Conservation (phyloP, 2,113 vertebrate species). For the Brachyhypopomus gauderio region DNA sequence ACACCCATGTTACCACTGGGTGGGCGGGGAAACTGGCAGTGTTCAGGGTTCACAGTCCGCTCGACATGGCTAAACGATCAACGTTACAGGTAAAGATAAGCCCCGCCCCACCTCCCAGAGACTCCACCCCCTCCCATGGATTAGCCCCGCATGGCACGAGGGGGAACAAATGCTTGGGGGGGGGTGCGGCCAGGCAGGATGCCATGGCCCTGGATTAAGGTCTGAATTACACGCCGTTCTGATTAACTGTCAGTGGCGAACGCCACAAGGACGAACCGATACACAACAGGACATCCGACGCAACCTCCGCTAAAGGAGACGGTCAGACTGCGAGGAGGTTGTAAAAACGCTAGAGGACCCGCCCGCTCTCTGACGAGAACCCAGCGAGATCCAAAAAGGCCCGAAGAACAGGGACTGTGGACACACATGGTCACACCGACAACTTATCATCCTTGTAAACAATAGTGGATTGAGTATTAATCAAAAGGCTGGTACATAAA, state of each 20-base stretch:
- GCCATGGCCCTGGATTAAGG: background rate
- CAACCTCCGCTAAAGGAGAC: conserved; percentile 6
- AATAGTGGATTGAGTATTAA: conserved; percentile 35
- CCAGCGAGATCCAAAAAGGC: background rate
- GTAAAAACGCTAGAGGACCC: background rate
- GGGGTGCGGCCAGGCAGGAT: background rate
- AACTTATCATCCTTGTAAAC: conserved; percentile 40
- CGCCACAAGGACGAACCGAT: background rate
- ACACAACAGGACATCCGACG: background rate
- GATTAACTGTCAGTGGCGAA: conserved; percentile 14
- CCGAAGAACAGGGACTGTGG: background rate
- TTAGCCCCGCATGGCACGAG: no score
- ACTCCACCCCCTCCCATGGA: background rate
- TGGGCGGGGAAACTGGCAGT: no score
- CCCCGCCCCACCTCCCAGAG: background rate
- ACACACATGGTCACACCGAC: background rate
- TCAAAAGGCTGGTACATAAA: conserved; percentile 34
- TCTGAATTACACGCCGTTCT: background rate
- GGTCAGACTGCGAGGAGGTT: background rate
- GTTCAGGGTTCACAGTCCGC: background rate
- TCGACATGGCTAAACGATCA: background rate
- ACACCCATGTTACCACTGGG: background rate
- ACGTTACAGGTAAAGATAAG: background rate
- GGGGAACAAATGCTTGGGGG: no score
- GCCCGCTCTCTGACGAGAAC: background rate